These are phyloP conservation scores for Sorex maritimensis DNA, from an alignment of 2,797 vertebrate species.

Conservation along the genomic window DNA sequence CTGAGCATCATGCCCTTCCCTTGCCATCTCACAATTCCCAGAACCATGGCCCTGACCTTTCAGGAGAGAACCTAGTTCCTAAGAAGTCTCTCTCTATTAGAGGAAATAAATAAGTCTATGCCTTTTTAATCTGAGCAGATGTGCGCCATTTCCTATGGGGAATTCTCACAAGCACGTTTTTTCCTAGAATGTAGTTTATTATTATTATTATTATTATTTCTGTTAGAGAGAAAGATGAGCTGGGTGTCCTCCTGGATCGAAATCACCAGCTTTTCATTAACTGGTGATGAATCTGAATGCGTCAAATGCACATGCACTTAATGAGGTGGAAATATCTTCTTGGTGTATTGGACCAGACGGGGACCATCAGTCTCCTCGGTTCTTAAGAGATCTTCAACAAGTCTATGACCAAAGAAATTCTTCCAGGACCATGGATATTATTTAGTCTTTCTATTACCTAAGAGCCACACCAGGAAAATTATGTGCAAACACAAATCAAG, in stretches of 20 bases:
- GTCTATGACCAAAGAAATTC: conserved; percentile 76
- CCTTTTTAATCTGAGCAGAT: conserved; percentile 79
- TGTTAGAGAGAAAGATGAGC: conserved; percentile 74
- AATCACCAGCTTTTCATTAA: conserved; percentile 79
- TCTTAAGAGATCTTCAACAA: conserved; percentile 71
- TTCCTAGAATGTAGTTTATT: conserved; percentile 36
- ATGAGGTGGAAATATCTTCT: conserved; percentile 76
- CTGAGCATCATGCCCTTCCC: conserved; percentile 68
- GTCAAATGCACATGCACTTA: conserved; percentile 69
- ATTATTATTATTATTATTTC: conserved; percentile 48
- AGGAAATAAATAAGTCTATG: conserved; percentile 75
- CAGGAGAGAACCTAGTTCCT: conserved; percentile 47
- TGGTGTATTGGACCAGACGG: conserved; percentile 66
- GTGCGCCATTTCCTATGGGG: conserved; percentile 66
- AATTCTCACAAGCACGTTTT: conserved; percentile 76
- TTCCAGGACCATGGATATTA: conserved; percentile 39
- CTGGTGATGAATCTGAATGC: conserved; percentile 72
- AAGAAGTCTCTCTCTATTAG: conserved; percentile 56
- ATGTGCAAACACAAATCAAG: conserved; percentile 65
- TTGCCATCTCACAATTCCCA: conserved; percentile 75
- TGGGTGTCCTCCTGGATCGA: conserved; percentile 51
- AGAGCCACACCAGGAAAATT: conserved; percentile 72
- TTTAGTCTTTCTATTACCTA: conserved; percentile 76
- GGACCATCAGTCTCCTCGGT: conserved; percentile 43
- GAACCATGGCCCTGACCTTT: conserved; percentile 69